Base-by-base conservation (phyloP, 2,113 vertebrate genomes). In the Oxygymnocypris stewartii region DNA sequence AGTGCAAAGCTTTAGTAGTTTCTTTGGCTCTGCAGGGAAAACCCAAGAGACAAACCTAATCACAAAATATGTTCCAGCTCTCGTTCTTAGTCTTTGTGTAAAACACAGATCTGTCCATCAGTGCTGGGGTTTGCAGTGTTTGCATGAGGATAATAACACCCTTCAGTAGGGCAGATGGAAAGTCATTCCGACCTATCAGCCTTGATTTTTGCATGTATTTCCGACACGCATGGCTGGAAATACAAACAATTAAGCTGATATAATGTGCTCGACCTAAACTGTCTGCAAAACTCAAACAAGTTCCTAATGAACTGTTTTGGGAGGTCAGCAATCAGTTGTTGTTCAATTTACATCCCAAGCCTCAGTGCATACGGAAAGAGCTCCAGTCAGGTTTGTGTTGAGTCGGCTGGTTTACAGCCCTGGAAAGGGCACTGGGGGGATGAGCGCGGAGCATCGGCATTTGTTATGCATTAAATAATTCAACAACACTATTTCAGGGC, bases 291-390 rank as follows among this genome's bases (percentile, higher is more conserved):
- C 73, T 44, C 78, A 84, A 85, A 84, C 11, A 73, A 49, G 69
- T 61, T 75, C 31, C 86, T 89, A 89, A 89, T 89, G 40, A 89
- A 80, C 49, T 89, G 88, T 82, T 85, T 89, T 87, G 82, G 88
- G 67, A 88, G 82, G 87, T 75, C 67, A 65, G 85, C 85, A 84
- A 88, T 86, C 80, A 88, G 84, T 79, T 88, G 85, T 69, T 81
- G 37, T 82, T 86, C 71, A 63, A 77, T 87, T 86, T 87, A 79
- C 77, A 69, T 65, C 28, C 18, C 28, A 73, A 84, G 44, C 74
- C 54, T 69, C 18, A 5, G 51, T 51, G 85, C 63, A 86, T 86
- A 75, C 65, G 71, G 85, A 87, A 67, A 69, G 76, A 83, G 75
- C 65, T 86, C 42, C 59, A 51, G 67, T 88, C 51, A 10, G 59